Evolutionary conservation across 2,113 vertebrate species (phyloP).

Genomic region (Galeopterus variegatus): DNA sequence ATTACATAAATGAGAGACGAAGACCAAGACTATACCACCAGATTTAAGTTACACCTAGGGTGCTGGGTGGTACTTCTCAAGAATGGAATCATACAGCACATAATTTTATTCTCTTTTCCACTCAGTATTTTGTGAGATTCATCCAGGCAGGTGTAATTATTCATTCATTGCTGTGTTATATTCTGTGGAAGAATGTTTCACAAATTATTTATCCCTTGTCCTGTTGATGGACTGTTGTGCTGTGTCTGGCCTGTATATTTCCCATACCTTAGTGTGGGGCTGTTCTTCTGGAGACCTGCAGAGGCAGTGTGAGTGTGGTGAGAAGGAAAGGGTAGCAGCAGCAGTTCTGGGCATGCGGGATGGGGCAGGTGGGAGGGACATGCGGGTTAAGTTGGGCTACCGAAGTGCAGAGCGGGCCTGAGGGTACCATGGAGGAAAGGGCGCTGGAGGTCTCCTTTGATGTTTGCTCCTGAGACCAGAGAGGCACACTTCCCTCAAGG

Average conservation of each 20-base stretch:
- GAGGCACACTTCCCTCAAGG: neutral
- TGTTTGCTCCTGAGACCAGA: neutral
- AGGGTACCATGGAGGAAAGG: neutral
- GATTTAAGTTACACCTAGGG: neutral
- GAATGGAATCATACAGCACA: neutral
- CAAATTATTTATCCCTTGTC: neutral
- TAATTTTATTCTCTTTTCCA: neutral
- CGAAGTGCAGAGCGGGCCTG: neutral
- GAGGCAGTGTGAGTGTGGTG: neutral
- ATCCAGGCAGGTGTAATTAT: neutral
- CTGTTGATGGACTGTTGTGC: neutral
- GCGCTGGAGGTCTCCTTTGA: neutral
- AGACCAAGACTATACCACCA: neutral
- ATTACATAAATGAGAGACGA: neutral
- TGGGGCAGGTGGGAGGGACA: neutral
- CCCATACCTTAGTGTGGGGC: neutral
- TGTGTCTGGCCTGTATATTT: neutral
- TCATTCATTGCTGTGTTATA: neutral
- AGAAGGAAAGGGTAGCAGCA: neutral
- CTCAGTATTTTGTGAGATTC: neutral
- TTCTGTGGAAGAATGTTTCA: neutral
- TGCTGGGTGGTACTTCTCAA: neutral
- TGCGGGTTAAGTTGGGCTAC: neutral
- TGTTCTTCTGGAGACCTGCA: neutral
- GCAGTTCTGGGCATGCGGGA: neutral